Evolutionary conservation across 53 echinoderm and acorn worm genomes (phyloP).

Genomic region (Mesocentrotus franciscanus): DNA sequence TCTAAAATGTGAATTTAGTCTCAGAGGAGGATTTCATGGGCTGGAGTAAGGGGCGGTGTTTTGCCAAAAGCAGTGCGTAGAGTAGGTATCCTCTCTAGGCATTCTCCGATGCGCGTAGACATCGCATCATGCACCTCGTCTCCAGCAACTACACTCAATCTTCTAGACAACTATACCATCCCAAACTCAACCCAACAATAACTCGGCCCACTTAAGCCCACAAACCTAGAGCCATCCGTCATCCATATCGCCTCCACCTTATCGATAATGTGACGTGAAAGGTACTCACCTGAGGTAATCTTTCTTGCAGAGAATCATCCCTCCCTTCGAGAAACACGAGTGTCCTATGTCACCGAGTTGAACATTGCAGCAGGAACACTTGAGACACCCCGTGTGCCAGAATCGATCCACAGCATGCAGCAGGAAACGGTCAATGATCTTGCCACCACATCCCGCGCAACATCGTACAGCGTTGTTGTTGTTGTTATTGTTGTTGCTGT

Average conservation of each 20-base stretch:
- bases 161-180: not conserved
- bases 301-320: slow-evolving; percentile 99
- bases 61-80: not conserved
- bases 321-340: slow-evolving; percentile 94
- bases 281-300: slow-evolving; percentile 90
- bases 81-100: not conserved
- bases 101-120: not conserved
- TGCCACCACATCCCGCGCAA: slow-evolving; percentile 97
- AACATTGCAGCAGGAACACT: slow-evolving; percentile 93
- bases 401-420: slow-evolving; percentile 95
- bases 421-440: slow-evolving; percentile 95
- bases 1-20: no score
- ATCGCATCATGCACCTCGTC: not conserved
- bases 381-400: slow-evolving; percentile 99
- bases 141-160: not conserved
- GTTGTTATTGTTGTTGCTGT: slow-evolving; percentile 67
- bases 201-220: not conserved
- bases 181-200: not conserved
- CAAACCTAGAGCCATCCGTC: not conserved
- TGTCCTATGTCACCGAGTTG: slow-evolving; percentile 93
- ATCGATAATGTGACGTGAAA: slow-evolving; percentile 8
- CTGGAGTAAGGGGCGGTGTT: not conserved
- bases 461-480: slow-evolving; percentile 81
- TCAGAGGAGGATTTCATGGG: not conserved
- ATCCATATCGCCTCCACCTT: slow-evolving; percentile 18